phyloP scores from a whole-genome alignment of 1,140 invertebrate species.

The Scaptomyza montana region DNA sequence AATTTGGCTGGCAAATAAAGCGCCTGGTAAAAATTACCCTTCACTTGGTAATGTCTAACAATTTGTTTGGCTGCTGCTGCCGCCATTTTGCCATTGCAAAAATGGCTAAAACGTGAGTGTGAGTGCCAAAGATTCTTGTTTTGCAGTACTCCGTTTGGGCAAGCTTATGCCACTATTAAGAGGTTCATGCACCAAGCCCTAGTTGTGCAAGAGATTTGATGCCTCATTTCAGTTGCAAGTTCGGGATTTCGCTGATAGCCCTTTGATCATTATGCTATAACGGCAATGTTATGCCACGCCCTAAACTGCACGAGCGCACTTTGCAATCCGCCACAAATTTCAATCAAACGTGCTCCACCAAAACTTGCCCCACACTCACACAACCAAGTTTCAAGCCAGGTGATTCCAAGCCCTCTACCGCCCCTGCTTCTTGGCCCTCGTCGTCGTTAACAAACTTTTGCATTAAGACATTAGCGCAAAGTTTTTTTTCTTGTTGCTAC shows the following conservation, averaged over 20 bases:
- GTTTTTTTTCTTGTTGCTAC: conserved; percentile 66
- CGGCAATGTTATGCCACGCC: conserved; percentile 1
- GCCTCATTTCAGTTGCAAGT: conserved; percentile 55
- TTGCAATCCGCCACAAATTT: conserved; percentile 78
- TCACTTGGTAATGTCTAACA: conserved; percentile 75
- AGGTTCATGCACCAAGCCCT: conserved; percentile 8
- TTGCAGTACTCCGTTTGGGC: conserved; percentile 19
- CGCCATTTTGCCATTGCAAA: conserved; percentile 58
- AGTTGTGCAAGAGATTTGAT: conserved; percentile 37
- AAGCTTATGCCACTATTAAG: conserved; percentile 42
- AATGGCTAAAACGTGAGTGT: conserved; percentile 59
- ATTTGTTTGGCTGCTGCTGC: conserved; percentile 69
- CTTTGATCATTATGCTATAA: conserved; percentile 63
- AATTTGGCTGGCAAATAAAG: conserved; percentile 81
- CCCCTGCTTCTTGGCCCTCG: background rate
- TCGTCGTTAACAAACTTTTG: conserved; percentile 75
- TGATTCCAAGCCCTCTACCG: conserved; percentile 2
- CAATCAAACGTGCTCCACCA: conserved; percentile 77
- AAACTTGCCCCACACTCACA: conserved; percentile 58
- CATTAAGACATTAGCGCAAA: conserved; percentile 82
- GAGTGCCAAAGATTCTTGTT: conserved; percentile 7
- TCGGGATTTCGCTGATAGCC: conserved; percentile 46
- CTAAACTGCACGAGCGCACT: conserved; percentile 19
- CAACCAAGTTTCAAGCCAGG: conserved; percentile 60
- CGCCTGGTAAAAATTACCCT: conserved; percentile 77